Conservation (phyloP, 2,888 invertebrate genomes). For the Cyaniris semiargus region DNA sequence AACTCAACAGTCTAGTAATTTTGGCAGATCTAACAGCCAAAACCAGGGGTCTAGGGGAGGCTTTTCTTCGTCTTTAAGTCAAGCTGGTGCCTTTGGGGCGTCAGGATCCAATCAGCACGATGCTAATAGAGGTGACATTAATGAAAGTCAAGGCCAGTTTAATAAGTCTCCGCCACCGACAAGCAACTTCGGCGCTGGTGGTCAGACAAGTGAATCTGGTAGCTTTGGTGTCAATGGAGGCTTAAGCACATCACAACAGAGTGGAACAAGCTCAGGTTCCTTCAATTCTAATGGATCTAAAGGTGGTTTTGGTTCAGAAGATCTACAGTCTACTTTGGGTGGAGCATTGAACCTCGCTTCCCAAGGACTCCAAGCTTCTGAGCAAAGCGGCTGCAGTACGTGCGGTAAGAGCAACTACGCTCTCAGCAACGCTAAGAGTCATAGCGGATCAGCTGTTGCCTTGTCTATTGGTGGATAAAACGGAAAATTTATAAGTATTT, state of each 20-base stretch:
- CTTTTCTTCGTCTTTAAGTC: not conserved
- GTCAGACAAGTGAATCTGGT: constrained; percentile 1
- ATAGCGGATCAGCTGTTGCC: constrained; percentile 65
- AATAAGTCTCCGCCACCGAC: not conserved
- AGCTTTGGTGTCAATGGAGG: constrained; percentile 29
- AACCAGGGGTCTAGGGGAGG: not conserved
- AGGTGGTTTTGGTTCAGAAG: constrained; percentile 31
- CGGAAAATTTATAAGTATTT: constrained; percentile 34
- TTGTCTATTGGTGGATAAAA: constrained; percentile 64
- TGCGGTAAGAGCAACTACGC: constrained; percentile 66
- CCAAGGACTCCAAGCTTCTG: constrained; percentile 56
- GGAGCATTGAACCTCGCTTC: constrained; percentile 62
- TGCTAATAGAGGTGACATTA: not conserved
- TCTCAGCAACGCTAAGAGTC: constrained; percentile 69
- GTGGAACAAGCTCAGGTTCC: constrained; percentile 12
- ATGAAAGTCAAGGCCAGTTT: not conserved
- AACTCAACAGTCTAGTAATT: constrained; percentile 12
- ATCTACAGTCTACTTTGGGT: constrained; percentile 50
- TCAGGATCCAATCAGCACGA: not conserved
- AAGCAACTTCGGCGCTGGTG: not conserved
- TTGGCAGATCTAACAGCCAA: not conserved
- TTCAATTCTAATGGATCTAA: constrained; percentile 31
- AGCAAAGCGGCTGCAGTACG: constrained; percentile 56
- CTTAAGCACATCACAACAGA: constrained; percentile 24
- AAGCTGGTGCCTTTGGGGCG: not conserved